phyloP scores from a whole-genome alignment of 2,888 invertebrate genomes.

The Spilosoma lubricipeda region DNA sequence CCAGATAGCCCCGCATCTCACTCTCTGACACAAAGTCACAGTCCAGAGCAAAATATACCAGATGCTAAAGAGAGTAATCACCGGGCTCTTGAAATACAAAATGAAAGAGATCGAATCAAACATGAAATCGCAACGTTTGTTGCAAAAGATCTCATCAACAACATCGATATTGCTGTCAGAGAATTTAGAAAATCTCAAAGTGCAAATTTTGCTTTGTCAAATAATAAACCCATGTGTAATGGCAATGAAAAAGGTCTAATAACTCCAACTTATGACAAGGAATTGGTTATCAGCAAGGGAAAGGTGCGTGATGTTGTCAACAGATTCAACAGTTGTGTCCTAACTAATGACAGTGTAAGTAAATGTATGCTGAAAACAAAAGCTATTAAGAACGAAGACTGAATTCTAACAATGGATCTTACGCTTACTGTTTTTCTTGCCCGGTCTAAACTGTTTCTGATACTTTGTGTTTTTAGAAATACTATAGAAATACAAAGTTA shows the following conservation, averaged over 20 bases:
- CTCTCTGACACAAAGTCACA: constrained; percentile 74
- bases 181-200: constrained; percentile 80
- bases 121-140: constrained; percentile 82
- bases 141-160: constrained; percentile 80
- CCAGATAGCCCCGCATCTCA: constrained; percentile 82
- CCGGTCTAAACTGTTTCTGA: constrained; percentile 60
- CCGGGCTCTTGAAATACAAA: constrained; percentile 67
- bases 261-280: constrained; percentile 79
- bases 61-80: constrained; percentile 66
- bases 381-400: constrained; percentile 67
- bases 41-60: constrained; percentile 66
- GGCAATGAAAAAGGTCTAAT: constrained; percentile 72
- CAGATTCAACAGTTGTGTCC: constrained; percentile 73
- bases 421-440: constrained; percentile 43
- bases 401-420: constrained; percentile 43
- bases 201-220: constrained; percentile 63
- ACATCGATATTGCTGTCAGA: constrained; percentile 77
- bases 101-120: constrained; percentile 78
- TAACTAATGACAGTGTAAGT: constrained; percentile 51
- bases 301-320: constrained; percentile 83
- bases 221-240: constrained; percentile 62
- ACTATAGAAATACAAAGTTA: constrained; percentile 38
- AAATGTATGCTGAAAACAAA: constrained; percentile 60
- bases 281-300: constrained; percentile 80
- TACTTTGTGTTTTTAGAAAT: constrained; percentile 47